Evolutionary conservation across 2,797 vertebrate species (phyloP).

Genomic region (Cryptoprocta ferox): DNA sequence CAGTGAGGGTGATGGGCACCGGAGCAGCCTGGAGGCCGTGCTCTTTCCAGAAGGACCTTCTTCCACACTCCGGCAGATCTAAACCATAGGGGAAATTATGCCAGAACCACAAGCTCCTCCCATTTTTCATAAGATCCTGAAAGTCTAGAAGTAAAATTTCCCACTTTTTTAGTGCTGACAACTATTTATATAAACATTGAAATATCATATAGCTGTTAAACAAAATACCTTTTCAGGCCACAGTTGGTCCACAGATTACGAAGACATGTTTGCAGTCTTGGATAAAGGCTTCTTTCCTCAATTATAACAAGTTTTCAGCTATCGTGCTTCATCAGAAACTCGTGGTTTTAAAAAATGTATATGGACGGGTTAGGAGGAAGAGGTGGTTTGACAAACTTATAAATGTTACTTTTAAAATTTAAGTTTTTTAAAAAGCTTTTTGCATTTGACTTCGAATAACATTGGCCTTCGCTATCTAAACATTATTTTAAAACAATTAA

Average conservation of each 20-base stretch:
- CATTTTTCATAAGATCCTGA: not conserved
- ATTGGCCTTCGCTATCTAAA: not conserved
- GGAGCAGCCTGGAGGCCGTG: not conserved
- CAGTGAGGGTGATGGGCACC: not conserved
- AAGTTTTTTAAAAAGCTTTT: not conserved
- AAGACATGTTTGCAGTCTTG: not conserved
- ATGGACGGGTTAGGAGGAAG: not conserved
- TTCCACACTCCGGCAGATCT: not conserved
- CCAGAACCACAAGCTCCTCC: not conserved
- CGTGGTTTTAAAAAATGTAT: not conserved
- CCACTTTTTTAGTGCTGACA: not conserved
- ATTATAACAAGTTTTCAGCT: not conserved
- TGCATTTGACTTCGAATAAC: slow-evolving; percentile 21
- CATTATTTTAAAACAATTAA: slow-evolving; percentile 18
- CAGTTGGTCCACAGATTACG: not conserved
- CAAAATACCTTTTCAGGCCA: not conserved
- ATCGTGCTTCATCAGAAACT: not conserved
- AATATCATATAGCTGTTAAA: slow-evolving; percentile 10
- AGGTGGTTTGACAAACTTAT: slow-evolving; percentile 1
- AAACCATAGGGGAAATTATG: not conserved
- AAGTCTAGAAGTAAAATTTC: slow-evolving; percentile 46
- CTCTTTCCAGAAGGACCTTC: not conserved
- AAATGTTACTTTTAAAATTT: slow-evolving; percentile 10
- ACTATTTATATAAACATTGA: slow-evolving; percentile 16
- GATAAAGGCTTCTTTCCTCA: slow-evolving; percentile 31